These are phyloP conservation scores for Rhinolophus sinicus DNA, from an alignment of 2,113 vertebrate species.

Conservation along the genomic window DNA sequence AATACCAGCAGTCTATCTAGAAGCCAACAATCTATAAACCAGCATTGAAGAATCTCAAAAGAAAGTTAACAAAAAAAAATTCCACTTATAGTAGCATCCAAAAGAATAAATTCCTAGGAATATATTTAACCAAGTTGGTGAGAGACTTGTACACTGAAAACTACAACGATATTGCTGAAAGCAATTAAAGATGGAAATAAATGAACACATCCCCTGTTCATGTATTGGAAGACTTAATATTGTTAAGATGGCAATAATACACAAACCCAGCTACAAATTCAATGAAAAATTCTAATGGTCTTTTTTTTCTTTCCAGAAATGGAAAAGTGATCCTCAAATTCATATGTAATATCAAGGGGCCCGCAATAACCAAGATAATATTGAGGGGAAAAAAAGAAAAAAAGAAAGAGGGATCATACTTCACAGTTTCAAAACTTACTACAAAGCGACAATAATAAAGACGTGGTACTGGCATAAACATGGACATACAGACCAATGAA, in stretches of 20 bases:
- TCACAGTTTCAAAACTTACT: neutral
- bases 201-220: neutral
- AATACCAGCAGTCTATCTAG: neutral
- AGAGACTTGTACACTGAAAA: neutral
- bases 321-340: neutral
- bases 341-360: neutral
- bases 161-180: neutral
- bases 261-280: neutral
- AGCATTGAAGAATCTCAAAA: neutral
- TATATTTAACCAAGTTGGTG: neutral
- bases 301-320: neutral
- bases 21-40: neutral
- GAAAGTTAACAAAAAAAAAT: neutral
- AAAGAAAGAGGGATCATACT: neutral
- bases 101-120: neutral
- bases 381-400: neutral
- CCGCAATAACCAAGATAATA: neutral
- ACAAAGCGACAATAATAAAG: neutral
- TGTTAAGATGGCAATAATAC: neutral
- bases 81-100: neutral
- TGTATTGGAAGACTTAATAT: neutral
- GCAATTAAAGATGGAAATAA: neutral
- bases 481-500: neutral
- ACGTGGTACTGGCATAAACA: neutral
- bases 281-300: neutral